Conservation (phyloP, 1,140 invertebrate genomes). For the Hyles vespertilio region DNA sequence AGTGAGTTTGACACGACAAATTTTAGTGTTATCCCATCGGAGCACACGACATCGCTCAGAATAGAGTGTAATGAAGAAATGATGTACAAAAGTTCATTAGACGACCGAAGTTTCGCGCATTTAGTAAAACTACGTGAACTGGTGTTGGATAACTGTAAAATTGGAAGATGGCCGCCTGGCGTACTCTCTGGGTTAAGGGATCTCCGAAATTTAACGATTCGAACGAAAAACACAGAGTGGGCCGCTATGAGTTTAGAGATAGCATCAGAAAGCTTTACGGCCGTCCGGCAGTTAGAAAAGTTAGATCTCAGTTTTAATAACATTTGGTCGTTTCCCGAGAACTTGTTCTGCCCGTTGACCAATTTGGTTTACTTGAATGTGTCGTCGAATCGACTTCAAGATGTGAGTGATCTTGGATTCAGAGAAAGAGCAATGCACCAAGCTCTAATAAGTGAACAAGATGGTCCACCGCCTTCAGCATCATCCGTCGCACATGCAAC, state of each 20-base stretch:
- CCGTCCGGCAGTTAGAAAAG: conserved; percentile 84
- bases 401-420: conserved; percentile 88
- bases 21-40: conserved; percentile 89
- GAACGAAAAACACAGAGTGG: conserved; percentile 88
- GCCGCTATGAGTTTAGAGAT: conserved; percentile 86
- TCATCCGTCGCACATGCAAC: conserved; percentile 67
- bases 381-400: conserved; percentile 89
- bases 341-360: conserved; percentile 87
- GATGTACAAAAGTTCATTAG: conserved; percentile 82
- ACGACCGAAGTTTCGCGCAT: conserved; percentile 87
- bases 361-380: conserved; percentile 87
- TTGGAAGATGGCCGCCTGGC: conserved; percentile 84
- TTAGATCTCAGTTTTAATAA: conserved; percentile 92
- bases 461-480: conserved; percentile 56
- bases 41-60: conserved; percentile 87
- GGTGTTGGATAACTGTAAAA: conserved; percentile 89
- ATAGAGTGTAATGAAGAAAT: conserved; percentile 87
- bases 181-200: conserved; percentile 84
- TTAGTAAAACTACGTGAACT: conserved; percentile 86
- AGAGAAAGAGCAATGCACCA: conserved; percentile 78
- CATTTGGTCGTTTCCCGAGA: conserved; percentile 90
- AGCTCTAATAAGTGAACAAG: conserved; percentile 79
- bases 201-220: conserved; percentile 87
- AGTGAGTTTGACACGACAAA: conserved; percentile 91
- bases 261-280: conserved; percentile 82